Base-by-base conservation (phyloP, 2,797 vertebrate genomes). In the Spizella passerina region DNA sequence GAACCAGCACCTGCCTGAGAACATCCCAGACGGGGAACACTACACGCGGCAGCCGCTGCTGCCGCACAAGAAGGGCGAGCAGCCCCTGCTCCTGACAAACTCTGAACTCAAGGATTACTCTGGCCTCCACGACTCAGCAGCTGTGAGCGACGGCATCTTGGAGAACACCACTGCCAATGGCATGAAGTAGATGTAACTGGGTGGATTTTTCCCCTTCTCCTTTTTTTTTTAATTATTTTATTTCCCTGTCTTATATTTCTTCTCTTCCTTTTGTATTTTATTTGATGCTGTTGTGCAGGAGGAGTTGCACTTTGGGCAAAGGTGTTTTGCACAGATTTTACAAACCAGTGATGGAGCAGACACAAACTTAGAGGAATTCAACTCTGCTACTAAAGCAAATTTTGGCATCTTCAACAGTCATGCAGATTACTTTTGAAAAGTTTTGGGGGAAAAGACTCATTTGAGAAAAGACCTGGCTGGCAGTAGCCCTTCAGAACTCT, bases 11-110 rank as follows among this genome's bases (percentile, higher is more conserved):
- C 98, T 99, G 85, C 99, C 99, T 0, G 99, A 99, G 97, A 99
- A 98, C 85, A 98, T 99, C 96, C 97, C 98, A 0, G 99, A 99
- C 0, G 99, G 99, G 8, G 99, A 99, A 96, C 98, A 97, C 97
- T 99, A 99, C 97, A 99, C 98, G 4, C 98, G 99, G 13, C 99
- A 99, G 93, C 98, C 99, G 1, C 97, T 99, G n/a, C 97, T 99
- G 73, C 98, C 98, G 0, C 98, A 98, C 39, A 98, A 97, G 96
- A 99, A 98, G 93, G 99, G 98, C 2, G 99, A 99, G 73, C 99
- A 99, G 97, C 99, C 97, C 5, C 97, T 98, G 83, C 96, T 99
- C 86, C 98, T 99, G 94, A 97, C 98, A 56, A 98, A 98, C 52
- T 98, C 98, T 0, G 98, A 99, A 95, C 99, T 99, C 96, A 99